These are phyloP conservation scores for Drosophila nikananu DNA, from an alignment of 1,140 invertebrate species.

Conservation along the genomic window DNA sequence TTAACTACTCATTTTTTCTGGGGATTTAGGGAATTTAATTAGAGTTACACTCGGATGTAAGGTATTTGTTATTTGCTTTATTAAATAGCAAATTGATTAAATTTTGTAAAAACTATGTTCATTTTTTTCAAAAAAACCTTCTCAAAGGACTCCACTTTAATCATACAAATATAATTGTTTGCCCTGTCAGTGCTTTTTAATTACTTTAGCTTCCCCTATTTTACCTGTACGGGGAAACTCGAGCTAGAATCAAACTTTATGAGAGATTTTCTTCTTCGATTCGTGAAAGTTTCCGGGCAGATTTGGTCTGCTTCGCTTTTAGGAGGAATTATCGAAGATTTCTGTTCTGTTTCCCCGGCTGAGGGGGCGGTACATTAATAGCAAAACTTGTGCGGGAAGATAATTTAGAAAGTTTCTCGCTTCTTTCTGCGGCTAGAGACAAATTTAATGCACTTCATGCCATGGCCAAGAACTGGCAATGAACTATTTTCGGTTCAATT, in stretches of 20 bases:
- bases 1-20: background rate
- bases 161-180: background rate
- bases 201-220: background rate
- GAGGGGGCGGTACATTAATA: slow-evolving; percentile 17
- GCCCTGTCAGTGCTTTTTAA: background rate
- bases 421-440: slow-evolving; percentile 51
- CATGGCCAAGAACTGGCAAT: slow-evolving; percentile 49
- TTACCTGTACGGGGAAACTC: background rate
- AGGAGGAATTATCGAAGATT: slow-evolving; percentile 35
- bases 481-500: slow-evolving; percentile 52
- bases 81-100: background rate
- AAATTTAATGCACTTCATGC: slow-evolving; percentile 60
- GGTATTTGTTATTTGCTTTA: background rate
- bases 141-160: background rate
- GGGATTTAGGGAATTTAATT: background rate
- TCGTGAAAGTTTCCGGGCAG: slow-evolving; percentile 28
- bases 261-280: slow-evolving; percentile 24
- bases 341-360: slow-evolving; percentile 3
- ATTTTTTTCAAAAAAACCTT: background rate
- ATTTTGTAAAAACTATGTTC: background rate
- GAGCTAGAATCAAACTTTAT: slow-evolving; percentile 21
- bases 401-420: slow-evolving; percentile 56
- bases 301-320: slow-evolving; percentile 31
- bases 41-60: background rate
- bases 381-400: slow-evolving; percentile 51